phyloP scores from a whole-genome alignment of 2,113 vertebrate species.

The Clarias magur region DNA sequence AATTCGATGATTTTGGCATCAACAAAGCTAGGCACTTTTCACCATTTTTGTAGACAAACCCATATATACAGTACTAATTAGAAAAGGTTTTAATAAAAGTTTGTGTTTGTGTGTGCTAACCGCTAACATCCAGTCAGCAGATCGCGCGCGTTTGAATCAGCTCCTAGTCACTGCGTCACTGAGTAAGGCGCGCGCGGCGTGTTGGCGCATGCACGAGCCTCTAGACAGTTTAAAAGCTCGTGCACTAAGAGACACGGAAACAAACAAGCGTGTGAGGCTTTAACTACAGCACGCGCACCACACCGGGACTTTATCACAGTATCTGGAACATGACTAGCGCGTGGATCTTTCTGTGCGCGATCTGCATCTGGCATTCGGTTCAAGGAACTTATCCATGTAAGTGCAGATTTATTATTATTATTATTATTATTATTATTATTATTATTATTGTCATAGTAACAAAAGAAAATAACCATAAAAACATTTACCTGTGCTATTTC shows the following conservation, averaged over 20 bases:
- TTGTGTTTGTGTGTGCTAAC: neutral
- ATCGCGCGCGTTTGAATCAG: conserved; percentile 15
- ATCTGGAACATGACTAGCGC: conserved; percentile 45
- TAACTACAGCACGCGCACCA: neutral
- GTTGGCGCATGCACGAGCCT: conserved; percentile 11
- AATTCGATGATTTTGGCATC: no score
- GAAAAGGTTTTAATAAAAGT: neutral
- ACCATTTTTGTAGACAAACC: no score
- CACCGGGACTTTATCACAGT: neutral
- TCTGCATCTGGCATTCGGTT: conserved; percentile 49
- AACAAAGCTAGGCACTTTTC: no score
- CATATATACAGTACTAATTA: no score
- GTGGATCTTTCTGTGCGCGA: conserved; percentile 58
- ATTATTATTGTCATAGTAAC: no score
- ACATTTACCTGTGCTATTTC: no score
- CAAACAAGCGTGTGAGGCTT: neutral
- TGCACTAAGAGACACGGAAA: neutral
- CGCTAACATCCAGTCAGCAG: neutral
- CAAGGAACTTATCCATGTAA: conserved; percentile 53
- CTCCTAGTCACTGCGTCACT: neutral
- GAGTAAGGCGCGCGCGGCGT: neutral
- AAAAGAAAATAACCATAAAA: no score
- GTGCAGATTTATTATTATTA: neutral
- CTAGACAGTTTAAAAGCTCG: conserved; percentile 12
- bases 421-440: no score